Percentiles rank a stretch among this genome's conserved stretches.
Evolutionary conservation across 2,797 vertebrate species (phyloP).

Genomic region (Peromyscus melanophrys): DNA sequence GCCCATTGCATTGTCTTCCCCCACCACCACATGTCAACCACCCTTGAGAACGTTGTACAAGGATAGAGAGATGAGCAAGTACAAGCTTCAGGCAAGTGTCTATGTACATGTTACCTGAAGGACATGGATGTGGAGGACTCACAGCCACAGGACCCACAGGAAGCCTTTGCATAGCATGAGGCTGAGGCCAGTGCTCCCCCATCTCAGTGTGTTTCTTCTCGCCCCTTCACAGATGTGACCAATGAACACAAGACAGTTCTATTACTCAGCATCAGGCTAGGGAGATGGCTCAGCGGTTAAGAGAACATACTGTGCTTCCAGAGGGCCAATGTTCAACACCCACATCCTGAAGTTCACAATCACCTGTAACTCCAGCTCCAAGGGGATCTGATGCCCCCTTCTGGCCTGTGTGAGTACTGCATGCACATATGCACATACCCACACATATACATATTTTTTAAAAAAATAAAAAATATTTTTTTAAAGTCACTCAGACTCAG

Average conservation of each 20-base stretch:
- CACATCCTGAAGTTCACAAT: background rate
- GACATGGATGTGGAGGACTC: background rate
- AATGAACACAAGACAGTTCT: background rate
- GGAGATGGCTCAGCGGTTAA: background rate
- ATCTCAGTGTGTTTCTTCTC: background rate
- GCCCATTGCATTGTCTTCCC: background rate
- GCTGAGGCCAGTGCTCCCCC: background rate
- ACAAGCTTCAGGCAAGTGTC: too few species aligned
- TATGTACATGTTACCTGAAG: background rate
- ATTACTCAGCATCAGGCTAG: background rate
- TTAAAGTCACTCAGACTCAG: background rate
- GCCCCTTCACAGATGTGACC: background rate
- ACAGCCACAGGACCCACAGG: rapidly evolving
- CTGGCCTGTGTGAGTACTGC: background rate
- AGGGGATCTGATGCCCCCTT: background rate
- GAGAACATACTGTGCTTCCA: background rate
- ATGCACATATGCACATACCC: background rate
- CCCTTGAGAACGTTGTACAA: background rate
- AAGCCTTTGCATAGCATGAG: background rate
- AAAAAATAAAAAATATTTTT: background rate
- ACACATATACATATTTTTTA: too few species aligned
- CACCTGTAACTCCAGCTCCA: background rate
- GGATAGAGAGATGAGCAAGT: background rate
- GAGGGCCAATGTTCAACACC: background rate
- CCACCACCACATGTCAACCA: too few species aligned